Base-by-base conservation (phyloP, 2,888 invertebrate species). In the Cerastoderma edule region DNA sequence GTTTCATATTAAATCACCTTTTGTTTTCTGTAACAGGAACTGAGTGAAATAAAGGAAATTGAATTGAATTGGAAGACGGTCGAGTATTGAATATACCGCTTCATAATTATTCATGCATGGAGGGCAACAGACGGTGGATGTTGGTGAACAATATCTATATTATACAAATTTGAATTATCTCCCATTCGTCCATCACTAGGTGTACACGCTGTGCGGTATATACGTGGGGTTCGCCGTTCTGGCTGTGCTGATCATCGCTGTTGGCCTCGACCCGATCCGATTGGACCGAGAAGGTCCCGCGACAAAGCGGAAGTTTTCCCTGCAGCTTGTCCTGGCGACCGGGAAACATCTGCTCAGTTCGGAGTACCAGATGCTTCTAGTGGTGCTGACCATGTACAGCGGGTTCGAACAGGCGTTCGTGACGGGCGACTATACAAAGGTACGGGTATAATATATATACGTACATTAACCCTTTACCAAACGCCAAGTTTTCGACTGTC, bases 351-450 rank as follows among this genome's bases (percentile, higher is more conserved):
- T 98, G 90, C 96, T 96, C 93, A 96, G 80, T 5, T 85, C 98
- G 92, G 96, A 96, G 0, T 96, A 97, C 91, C 98, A 98, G 91
- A 96, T 98, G 89, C 94, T 99, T 13, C 95, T 99, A 46, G 97
- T 99, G 80, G 98, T 98, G 0, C 95, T 99, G 80, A 99, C 99
- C 0, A 94, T 99, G 71, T 99, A 97, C 95, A 98, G 98, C 88
- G 99, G 99, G 72, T 96, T 99, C 95, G 98, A 99, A 92, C 99
- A 99, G 92, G 99, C 98, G 0, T 99, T 98, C 93, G 96, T 98
- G 86, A 96, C 97, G 24, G 98, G 98, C 1, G 93, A 94, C 63
- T 94, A 91, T 84, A 94, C 94, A 0, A 92, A 93, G 86, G 94
- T 94, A 82, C 89, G n/a, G 22, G n/a, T 57, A n/a, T n/a, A 22